A percentile compares a stretch with the other conserved stretches of the same genome.
phyloP scores from a whole-genome alignment of 2,888 invertebrate species.

The Bombylius discolor region DNA sequence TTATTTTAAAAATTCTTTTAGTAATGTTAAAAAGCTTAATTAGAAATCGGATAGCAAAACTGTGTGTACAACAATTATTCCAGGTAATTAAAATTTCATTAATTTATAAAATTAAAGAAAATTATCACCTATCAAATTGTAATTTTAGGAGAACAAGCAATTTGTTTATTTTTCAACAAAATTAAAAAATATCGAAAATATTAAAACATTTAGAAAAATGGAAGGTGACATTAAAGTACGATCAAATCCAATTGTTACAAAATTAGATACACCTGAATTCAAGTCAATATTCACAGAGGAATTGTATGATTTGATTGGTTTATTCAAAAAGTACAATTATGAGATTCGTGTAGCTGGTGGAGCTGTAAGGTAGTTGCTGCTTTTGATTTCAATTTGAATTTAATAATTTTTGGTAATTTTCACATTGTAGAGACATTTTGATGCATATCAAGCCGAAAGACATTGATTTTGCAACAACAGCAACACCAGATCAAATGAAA shows the following conservation, averaged over 20 bases:
- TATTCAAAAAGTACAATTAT: conserved; percentile 70
- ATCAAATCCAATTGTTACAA: conserved; percentile 53
- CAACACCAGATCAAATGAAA: conserved; percentile 94
- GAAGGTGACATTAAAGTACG: conserved; percentile 28
- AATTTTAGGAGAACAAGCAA: background rate
- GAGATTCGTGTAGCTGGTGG: conserved; percentile 94
- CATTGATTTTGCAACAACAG: conserved; percentile 94
- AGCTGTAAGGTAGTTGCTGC: conserved; percentile 58
- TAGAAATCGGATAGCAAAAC: too few relatives aligned
- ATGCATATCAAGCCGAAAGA: conserved; percentile 71
- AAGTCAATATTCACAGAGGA: conserved; percentile 71
- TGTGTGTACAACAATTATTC: too few relatives aligned
- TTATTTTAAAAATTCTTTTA: too few relatives aligned
- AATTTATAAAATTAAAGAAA: too few relatives aligned
- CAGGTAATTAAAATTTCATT: too few relatives aligned
- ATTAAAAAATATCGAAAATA: background rate
- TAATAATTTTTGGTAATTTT: background rate
- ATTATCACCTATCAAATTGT: too few relatives aligned
- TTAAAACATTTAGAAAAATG: conserved; percentile 10
- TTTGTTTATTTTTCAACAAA: background rate
- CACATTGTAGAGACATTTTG: conserved; percentile 54
- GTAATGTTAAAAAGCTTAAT: too few relatives aligned
- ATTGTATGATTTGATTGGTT: conserved; percentile 49
- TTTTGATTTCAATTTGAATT: background rate
- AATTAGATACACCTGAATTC: conserved; percentile 61